A percentile compares a stretch with the other conserved stretches of the same genome.
phyloP scores from a whole-genome alignment of 2,113 vertebrate genomes.

The cattle (Bos taurus) region ARS-UCD2.0 NC_037329.1:135234001-135234500 shows the following conservation, averaged over 20 bases:
- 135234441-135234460: background rate
- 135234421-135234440: fast-evolving
- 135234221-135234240: fast-evolving
- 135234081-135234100: background rate
- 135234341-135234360: background rate
- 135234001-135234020: background rate
- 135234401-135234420: background rate
- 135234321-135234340: fast-evolving
- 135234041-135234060: background rate
- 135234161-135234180: background rate
- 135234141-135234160: fast-evolving
- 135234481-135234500: constrained; percentile 96
- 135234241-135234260: background rate
- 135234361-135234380: fast-evolving
- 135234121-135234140: fast-evolving
- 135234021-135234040: background rate
- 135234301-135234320: background rate
- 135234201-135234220: fast-evolving
- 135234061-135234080: no score
- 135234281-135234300: background rate
- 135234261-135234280: fast-evolving
- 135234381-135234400: background rate
- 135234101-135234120: fast-evolving
- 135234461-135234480: constrained; percentile 93
- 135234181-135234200: fast-evolving